Evolutionary conservation across 2,888 invertebrate genomes (phyloP), one percentile per base, ranked within the genome.

Genomic region (Axea sp.): DNA sequence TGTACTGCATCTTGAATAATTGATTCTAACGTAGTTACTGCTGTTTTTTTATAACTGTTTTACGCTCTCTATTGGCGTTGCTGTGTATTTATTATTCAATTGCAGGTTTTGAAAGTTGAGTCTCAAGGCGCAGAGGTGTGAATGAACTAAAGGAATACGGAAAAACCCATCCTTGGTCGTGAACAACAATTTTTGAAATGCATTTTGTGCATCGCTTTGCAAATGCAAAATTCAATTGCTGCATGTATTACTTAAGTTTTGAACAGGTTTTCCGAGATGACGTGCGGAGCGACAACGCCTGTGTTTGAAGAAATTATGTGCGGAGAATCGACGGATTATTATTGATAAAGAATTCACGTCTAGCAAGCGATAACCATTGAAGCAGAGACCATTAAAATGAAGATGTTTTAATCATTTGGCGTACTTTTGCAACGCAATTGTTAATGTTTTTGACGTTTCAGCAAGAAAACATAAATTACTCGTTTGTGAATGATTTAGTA

Each of bases 1-100:
- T 79, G 79, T 82, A 80, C 76, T 68, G 76, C 81, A 80, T 78
- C 80, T 78, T 85, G 83, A 83, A 86, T 86, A 85, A 86, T 86
- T 85, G 82, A 86, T 84, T 78, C 76, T 86, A 86, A 86, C 85
- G 84, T 83, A 85, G 85, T 86, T 86, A 86, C 86, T 83, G 83
- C 82, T 84, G 85, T 85, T 81, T 82, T 86, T 86, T 86, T 86
- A 86, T 86, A 86, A 86, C 86, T 85, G 85, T 86, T 86, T 86
- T 86, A 86, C 84, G 85, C 81, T 76, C 79, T 79, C 80, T 80
- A 76, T 80, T 81, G 80, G 81, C 80, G 80, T 78, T 73, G 79
- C 80, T 77, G 80, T 82, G 78, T 78, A 84, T 85, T 84, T 78
- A 84, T 85, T 84, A 85, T 85, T 85, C 79, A 85, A 78, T 72